Evolutionary conservation across 2,113 vertebrate species (phyloP).

Genomic region (Lonchura striata): DNA sequence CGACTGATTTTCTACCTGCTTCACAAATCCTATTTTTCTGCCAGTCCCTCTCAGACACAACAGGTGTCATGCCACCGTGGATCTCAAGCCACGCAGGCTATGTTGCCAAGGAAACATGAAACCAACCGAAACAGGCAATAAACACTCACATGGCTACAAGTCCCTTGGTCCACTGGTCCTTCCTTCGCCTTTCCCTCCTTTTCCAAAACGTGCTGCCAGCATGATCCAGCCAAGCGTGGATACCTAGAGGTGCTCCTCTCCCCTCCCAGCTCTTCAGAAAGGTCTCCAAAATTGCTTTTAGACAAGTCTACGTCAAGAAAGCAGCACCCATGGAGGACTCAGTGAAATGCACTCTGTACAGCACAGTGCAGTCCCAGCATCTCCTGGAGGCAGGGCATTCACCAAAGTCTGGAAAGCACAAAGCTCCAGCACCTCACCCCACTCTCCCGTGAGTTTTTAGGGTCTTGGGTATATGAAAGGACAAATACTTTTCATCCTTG

Average conservation of each 20-base stretch:
- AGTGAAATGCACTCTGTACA: neutral
- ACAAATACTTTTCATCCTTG: neutral
- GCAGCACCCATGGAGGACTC: neutral
- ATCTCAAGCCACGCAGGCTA: neutral
- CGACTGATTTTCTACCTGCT: neutral
- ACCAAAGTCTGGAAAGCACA: neutral
- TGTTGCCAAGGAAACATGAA: neutral
- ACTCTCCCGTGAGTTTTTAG: neutral
- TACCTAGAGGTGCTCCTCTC: neutral
- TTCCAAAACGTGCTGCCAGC: neutral
- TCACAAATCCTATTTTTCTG: neutral
- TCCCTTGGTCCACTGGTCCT: neutral
- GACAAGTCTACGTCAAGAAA: neutral
- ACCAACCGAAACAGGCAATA: neutral
- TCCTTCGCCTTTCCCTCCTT: neutral
- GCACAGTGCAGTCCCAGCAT: fast-evolving
- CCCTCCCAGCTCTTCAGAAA: neutral
- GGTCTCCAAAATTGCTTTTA: neutral
- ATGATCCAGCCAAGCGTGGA: neutral
- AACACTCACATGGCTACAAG: neutral
- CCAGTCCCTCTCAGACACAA: neutral
- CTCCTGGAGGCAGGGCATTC: neutral
- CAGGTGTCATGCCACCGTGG: neutral
- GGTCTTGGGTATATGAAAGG: neutral
- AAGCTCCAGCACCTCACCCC: neutral